Evolutionary conservation across 2,797 vertebrate genomes (phyloP), one percentile per base, ranked within the genome.

Genomic region (Botia kubotai): DNA sequence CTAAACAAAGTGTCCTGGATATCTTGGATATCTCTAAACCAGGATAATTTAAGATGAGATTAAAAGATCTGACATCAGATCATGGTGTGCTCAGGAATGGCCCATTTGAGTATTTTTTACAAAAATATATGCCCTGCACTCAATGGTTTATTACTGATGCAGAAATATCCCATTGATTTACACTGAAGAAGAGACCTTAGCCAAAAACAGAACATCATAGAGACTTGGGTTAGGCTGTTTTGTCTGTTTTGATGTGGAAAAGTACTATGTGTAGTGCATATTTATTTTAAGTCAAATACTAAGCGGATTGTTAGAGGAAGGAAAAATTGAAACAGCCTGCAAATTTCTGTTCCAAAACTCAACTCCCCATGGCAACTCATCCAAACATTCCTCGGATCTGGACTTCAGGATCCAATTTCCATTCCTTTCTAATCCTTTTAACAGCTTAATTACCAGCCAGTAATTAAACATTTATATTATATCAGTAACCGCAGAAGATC

Each of bases 311-410:
- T 74, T 48, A 26, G 50, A 62, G 48, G 70, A 74, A 48, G 16
- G 26, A 63, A 72, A 36, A 75, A 12, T 23, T 72, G n/a, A 62
- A 46, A 46, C 76, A 21, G 50, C 16, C 58, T 72, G 21, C 2
- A 80, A 73, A 33, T 65, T 72, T 68, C 60, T 52, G 39, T 68
- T 84, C 72, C 67, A 91, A 33, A 86, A 86, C 89, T 60, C 84
- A 88, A 81, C 83, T 79, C 84, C 89, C 88, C 93, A 89, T 93
- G 88, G 92, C 89, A 93, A 93, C 93, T 80, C 84, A 91, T 92
- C 92, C 89, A 94, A 93, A 93, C 90, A 93, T 85, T 86, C 73
- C 80, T 83, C 0, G 19, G 70, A 74, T 79, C 83, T 83, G 57
- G 55, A 53, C n/a, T 43, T 78, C 52, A 57, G 1, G 65, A 69